Evolutionary conservation across 2,797 vertebrate genomes (phyloP), one percentile per base, ranked within the genome.

Genomic region (Chaetodon trifasciatus): DNA sequence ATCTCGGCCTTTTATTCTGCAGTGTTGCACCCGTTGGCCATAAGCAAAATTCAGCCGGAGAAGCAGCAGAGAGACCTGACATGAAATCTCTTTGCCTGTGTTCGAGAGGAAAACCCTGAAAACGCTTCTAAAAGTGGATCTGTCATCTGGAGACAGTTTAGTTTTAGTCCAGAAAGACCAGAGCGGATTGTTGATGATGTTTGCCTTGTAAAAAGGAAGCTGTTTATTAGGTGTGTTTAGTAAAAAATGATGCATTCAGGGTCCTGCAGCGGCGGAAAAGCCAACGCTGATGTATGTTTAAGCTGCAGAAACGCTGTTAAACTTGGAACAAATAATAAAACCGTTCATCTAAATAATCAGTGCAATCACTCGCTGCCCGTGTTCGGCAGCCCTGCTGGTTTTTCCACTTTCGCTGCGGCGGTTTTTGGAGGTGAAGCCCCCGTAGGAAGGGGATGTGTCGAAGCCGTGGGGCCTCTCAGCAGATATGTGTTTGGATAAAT

Each of bases 401-500:
- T 53, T 21, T 5, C 44, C 61, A 7, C 35, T 46, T 72, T 42
- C 8, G 12, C n/a, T 2, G 66, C 16, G 67, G 23, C 53, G 0
- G 47, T 60, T 56, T 79, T 75, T 17, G 44, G 79, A 77, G 72
- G 69, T 79, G 77, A 82, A 86, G 76, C 67, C 32, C 19, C 4
- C 12, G 62, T 74, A 57, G 64, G 74, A 84, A 61, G 57, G 78
- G 68, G 72, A 85, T 68, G 87, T 85, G 85, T 85, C 65, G 84
- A 74, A 73, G 86, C 81, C 1, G 50, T 6, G 83, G 89, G 86
- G 88, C 83, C 89, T 84, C 91, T 85, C 80, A 52, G 86, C 67
- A 89, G 90, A 93, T 91, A 90, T 92, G 91, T 93, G 92, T 94
- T 94, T 94, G 88, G 90, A 94, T 93, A 94, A 94, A 94, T 93